Percentiles rank a stretch among this genome's conserved stretches.
Evolutionary conservation across 2,797 vertebrate genomes (phyloP).

Genomic region (Gymnodraco acuticeps): DNA sequence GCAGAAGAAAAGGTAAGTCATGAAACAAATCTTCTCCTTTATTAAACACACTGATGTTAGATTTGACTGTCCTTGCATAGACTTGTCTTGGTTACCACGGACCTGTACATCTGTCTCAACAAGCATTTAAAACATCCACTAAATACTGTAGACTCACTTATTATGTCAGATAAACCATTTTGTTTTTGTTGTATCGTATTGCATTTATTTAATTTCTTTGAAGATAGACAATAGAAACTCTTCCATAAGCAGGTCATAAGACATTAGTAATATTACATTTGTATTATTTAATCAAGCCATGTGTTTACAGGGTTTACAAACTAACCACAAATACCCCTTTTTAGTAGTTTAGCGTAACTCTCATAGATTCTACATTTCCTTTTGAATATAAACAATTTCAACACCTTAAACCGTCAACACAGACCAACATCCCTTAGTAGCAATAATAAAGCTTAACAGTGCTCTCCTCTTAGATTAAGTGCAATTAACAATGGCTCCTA

Average conservation of each 20-base stretch:
- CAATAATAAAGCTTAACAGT: neutral
- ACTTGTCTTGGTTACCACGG: conserved; percentile 33
- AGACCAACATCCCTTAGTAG: neutral
- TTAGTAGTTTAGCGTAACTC: neutral
- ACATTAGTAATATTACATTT: neutral
- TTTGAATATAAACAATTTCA: neutral
- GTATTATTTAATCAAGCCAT: neutral
- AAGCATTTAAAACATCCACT: conserved; percentile 29
- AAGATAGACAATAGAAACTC: neutral
- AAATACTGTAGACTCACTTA: neutral
- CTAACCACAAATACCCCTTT: neutral
- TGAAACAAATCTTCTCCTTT: neutral
- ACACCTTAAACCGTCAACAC: neutral
- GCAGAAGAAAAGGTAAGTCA: conserved; percentile 4
- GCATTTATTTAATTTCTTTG: neutral
- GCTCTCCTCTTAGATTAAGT: conserved; percentile 14
- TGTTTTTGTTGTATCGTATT: neutral
- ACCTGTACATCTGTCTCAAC: conserved; percentile 34
- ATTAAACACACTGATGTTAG: conserved; percentile 21
- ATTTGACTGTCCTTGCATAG: conserved; percentile 42
- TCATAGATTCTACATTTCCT: neutral
- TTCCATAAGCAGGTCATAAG: neutral
- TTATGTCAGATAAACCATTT: neutral
- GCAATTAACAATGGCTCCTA: neutral
- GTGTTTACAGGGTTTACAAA: neutral